Evolutionary conservation across 1,140 invertebrate species (phyloP).

Genomic region (Pollicipes pollicipes): DNA sequence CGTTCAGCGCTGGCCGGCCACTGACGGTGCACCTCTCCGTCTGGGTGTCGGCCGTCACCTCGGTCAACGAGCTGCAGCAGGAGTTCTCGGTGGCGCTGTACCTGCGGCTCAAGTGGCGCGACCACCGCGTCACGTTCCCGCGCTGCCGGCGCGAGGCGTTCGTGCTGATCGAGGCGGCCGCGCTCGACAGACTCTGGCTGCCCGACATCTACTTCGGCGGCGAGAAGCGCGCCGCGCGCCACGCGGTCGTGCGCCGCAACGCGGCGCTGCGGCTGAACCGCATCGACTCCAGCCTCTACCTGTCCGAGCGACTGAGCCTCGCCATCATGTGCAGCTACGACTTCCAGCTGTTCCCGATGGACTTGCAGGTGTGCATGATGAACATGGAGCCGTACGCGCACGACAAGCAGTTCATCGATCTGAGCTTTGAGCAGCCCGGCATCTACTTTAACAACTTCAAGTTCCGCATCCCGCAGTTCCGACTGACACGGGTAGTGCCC

Average conservation of each 20-base stretch:
- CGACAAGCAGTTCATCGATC: not conserved
- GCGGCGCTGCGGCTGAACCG: not conserved
- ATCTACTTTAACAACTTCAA: not conserved
- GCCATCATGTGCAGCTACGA: conserved; percentile 11
- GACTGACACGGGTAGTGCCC: not conserved
- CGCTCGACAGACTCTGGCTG: not conserved
- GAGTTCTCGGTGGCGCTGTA: not conserved
- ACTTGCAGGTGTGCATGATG: conserved; percentile 9
- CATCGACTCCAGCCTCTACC: not conserved
- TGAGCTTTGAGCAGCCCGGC: not conserved
- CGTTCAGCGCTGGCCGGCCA: not conserved
- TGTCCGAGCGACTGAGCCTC: conserved; percentile 4
- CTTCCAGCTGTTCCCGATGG: conserved; percentile 14
- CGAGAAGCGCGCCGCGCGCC: not conserved
- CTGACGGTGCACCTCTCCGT: not conserved
- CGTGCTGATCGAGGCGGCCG: not conserved
- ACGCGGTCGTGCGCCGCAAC: not conserved
- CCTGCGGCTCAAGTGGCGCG: not conserved
- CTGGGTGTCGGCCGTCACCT: not conserved
- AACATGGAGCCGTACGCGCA: not conserved
- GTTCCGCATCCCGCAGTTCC: not conserved
- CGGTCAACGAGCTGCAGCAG: not conserved
- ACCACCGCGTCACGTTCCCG: not conserved
- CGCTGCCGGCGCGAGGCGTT: not conserved
- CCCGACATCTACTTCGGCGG: not conserved